Conservation (phyloP, 1,140 invertebrate species). For the Tetramorium alpestre region DNA sequence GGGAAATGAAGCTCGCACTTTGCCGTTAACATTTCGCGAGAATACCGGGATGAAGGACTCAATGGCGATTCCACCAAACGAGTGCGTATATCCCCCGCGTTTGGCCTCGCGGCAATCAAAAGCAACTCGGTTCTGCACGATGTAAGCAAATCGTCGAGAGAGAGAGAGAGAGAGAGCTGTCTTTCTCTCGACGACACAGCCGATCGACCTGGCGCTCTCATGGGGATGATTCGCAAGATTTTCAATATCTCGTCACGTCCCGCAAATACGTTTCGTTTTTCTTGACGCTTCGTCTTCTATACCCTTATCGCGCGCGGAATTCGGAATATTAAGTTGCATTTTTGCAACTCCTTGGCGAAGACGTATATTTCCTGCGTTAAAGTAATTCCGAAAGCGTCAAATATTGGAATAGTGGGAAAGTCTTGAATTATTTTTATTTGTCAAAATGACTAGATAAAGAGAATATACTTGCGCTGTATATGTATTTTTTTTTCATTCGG, state of each 20-base stretch:
- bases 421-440: background rate
- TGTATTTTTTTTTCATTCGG: background rate
- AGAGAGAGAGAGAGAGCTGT: background rate
- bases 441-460: background rate
- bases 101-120: constrained; percentile 27
- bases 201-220: background rate
- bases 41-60: background rate
- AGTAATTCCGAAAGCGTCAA: background rate
- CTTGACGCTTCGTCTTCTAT: constrained; percentile 16
- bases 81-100: background rate
- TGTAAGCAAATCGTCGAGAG: constrained; percentile 42
- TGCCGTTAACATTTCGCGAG: constrained; percentile 36
- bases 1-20: background rate
- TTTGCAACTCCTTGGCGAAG: background rate
- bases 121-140: constrained; percentile 18
- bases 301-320: background rate
- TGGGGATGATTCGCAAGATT: constrained; percentile 38
- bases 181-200: constrained; percentile 1
- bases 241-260: constrained; percentile 54
- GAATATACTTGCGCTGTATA: background rate
- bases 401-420: background rate
- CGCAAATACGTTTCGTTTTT: constrained; percentile 19
- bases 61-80: background rate
- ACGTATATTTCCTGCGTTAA: background rate
- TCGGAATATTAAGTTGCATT: constrained; percentile 17